phyloP scores from a whole-genome alignment of 2,797 vertebrate species.

The Steatocranus sp. region DNA sequence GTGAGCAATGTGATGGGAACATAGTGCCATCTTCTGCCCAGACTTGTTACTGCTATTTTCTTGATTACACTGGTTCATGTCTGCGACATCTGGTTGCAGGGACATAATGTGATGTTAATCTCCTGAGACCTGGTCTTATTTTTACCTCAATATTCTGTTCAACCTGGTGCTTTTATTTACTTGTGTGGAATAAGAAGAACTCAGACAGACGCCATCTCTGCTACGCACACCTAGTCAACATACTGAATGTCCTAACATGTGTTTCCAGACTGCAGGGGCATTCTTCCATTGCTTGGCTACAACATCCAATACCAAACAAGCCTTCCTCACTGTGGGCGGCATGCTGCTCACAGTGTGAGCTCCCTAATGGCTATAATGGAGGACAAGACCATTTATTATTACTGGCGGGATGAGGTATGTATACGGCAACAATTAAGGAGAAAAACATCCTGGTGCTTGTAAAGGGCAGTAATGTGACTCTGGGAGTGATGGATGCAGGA shows the following conservation, averaged over 20 bases:
- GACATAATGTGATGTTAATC: slow-evolving; percentile 37
- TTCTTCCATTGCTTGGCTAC: slow-evolving; percentile 49
- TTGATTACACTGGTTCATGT: background rate
- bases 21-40: slow-evolving; percentile 76
- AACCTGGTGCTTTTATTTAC: slow-evolving; percentile 20
- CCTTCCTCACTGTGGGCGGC: slow-evolving; percentile 59
- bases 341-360: slow-evolving; percentile 64
- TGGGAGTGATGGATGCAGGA: slow-evolving; percentile 72
- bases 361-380: slow-evolving; percentile 75
- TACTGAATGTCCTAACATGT: slow-evolving; percentile 38
- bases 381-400: slow-evolving; percentile 77
- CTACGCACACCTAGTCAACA: slow-evolving; percentile 3
- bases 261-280: slow-evolving; percentile 37
- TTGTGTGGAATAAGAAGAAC: background rate
- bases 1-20: slow-evolving; percentile 32
- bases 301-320: slow-evolving; percentile 50
- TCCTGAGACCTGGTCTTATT: slow-evolving; percentile 13
- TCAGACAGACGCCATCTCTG: background rate
- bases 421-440: slow-evolving; percentile 78
- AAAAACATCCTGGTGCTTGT: slow-evolving; percentile 74
- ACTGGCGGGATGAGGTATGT: slow-evolving; percentile 64
- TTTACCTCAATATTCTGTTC: background rate
- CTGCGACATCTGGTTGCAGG: slow-evolving; percentile 53
- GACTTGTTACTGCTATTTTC: background rate
- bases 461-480: slow-evolving; percentile 77